Conservation (phyloP, 1,140 invertebrate genomes). For the Panagrolaimus sp. region DNA sequence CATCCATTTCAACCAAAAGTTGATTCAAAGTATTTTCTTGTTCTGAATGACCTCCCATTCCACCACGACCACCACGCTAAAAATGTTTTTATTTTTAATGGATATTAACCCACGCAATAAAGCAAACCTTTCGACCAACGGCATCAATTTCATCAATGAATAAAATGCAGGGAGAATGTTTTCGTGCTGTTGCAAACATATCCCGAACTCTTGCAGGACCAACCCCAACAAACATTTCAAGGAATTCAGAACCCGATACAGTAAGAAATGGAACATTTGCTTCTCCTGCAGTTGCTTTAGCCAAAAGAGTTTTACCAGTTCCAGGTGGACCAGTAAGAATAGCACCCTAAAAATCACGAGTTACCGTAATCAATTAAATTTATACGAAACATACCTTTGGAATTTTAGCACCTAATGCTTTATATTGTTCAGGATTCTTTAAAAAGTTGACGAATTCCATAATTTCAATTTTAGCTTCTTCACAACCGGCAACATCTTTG, state of each 20-base stretch:
- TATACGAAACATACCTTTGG: conserved; percentile 72
- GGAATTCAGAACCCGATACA: conserved; percentile 89
- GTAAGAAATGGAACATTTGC: conserved; percentile 98
- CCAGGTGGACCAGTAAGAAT: conserved; percentile 78
- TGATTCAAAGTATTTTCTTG: conserved; percentile 99
- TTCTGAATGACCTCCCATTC: conserved; percentile 91
- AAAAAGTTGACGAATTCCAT: conserved; percentile 99
- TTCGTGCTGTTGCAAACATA: conserved; percentile 92
- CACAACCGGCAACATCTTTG: conserved; percentile 97
- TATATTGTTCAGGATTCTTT: conserved; percentile 96
- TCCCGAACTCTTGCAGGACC: conserved; percentile 94
- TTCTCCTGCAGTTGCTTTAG: conserved; percentile 97
- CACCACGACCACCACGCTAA: conserved; percentile 83
- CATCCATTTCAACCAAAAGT: conserved; percentile 98
- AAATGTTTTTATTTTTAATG: too few species aligned
- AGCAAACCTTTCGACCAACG: conserved; percentile 86
- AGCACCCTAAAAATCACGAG: conserved; percentile 60
- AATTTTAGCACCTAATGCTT: conserved; percentile 95
- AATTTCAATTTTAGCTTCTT: conserved; percentile 99
- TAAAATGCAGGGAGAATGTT: conserved; percentile 97
- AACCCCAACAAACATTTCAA: conserved; percentile 99
- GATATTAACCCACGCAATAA: too few species aligned
- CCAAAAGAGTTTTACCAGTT: conserved; percentile 93
- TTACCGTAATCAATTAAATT: conserved; percentile 4
- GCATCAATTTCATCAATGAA: conserved; percentile 99